Base-by-base conservation (phyloP, 2,888 invertebrate species). In the Melanotus villosus region DNA sequence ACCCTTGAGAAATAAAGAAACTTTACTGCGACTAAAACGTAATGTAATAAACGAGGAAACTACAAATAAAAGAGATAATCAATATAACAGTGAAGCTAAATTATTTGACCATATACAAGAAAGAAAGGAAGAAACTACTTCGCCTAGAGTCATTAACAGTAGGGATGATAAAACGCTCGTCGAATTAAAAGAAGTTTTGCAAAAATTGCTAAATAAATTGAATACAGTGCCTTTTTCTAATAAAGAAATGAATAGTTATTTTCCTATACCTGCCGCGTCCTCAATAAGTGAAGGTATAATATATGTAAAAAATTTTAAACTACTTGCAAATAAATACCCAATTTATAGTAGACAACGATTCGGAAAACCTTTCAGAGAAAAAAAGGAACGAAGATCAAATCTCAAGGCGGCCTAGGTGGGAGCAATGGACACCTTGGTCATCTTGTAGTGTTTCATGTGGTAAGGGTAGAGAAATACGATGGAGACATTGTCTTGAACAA, bases 381-480 rank as follows among this genome's bases (percentile, higher is more conserved):
- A 32, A 52, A 18, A 9, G 16, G 16, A 9, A 30, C 18, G 32
- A 52, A 32, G 7, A 21, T 14, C 3, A 21, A 5, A 1, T 30
- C 9, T 1, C 26, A 10, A 30, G 32, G 36, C 62, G 69, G 32
- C 68, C 74, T 3, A 81, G 81, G 65, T 87, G 87, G 86, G 84
- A 82, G 26, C 79, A 81, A 36, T 91, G 90, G 90, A 87, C 86
- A 2, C 79, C 85, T 12, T 91, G 90, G 89, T 87, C 89, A n/a
- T 82, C 86, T n/a, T 91, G 90, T 79, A 87, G 88, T 66, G 90
- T 89, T 0, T 87, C 87, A 23, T 91, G 91, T 77, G 91, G 90
- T 0, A 87, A 86, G 76, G 91, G 91, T 2, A 81, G 88, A 18
- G 83, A 88, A 74, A 88, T 87, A 72, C 81, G 90, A 21, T 89